Base-by-base conservation (phyloP, 2,797 vertebrate species). In the Xenentodon cancila region DNA sequence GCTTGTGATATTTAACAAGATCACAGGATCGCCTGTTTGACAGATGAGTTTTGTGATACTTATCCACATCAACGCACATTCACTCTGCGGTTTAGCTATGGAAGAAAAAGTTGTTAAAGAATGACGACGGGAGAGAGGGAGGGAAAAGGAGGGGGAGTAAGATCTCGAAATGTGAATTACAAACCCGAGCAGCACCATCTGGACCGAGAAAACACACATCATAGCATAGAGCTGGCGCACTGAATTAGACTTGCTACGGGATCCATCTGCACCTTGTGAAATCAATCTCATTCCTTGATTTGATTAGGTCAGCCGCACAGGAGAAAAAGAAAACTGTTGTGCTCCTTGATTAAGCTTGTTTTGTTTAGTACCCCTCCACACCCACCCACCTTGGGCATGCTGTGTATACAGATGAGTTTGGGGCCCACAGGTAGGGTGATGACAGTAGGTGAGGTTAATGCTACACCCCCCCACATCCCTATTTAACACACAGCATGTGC, bases 221-320 rank as follows among this genome's bases (percentile, higher is more conserved):
- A 83, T 85, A 82, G 79, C 75, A 80, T 80, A 74, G 85, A 86
- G 86, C 69, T 67, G 70, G 76, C 71, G 62, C 75, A 73, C 85
- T 82, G 86, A 89, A 90, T 91, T 84, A 91, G 81, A 90, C 85
- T 80, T 90, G 89, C 83, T 89, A 85, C 81, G 81, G 87, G 84
- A 91, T 92, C 91, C 91, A 92, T 92, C 91, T 91, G 92, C 82
- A 90, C 85, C 88, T 86, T 62, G 77, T 85, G 87, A 89, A 91
- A 92, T 92, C 89, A 86, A 89, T 92, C 87, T 87, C 77, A 82
- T 88, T 91, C 76, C 58, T 80, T 90, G 85, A 92, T 92, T 92
- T 90, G 86, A 92, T 91, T 92, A 90, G 89, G 88, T 91, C 87
- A 80, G 88, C 81, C 68, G 18, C 80, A 64, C 79, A 68, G 80